Percentiles rank a stretch among this genome's conserved stretches.
Conservation (phyloP, 1,140 invertebrate genomes). For the Proctacanthus coquilletti region DNA sequence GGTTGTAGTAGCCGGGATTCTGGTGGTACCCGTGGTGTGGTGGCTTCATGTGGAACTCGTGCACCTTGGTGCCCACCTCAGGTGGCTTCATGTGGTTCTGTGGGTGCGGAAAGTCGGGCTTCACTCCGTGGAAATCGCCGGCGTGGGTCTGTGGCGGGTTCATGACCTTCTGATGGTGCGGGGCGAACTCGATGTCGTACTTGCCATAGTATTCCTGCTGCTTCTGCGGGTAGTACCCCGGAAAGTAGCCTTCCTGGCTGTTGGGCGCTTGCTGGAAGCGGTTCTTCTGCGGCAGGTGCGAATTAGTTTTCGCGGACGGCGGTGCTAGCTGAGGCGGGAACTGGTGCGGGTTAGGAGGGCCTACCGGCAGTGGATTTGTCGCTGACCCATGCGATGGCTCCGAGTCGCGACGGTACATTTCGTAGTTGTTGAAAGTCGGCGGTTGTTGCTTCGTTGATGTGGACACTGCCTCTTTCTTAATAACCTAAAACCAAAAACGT, state of each 20-base stretch:
- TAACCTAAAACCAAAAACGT: conserved; percentile 11
- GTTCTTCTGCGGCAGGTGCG: conserved; percentile 1
- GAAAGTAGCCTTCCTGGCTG: conserved; percentile 14
- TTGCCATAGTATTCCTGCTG: conserved; percentile 23
- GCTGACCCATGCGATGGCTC: no score
- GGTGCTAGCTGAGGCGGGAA: background rate
- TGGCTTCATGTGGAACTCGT: conserved; percentile 14
- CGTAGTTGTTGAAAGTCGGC: conserved; percentile 19
- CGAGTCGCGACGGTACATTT: conserved; percentile 20
- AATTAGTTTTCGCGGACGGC: background rate
- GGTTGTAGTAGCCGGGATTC: conserved; percentile 10
- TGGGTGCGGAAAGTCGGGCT: conserved; percentile 5
- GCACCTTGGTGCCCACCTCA: conserved; percentile 5
- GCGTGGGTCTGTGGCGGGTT: background rate
- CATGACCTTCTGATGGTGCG: conserved; percentile 5
- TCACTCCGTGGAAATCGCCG: background rate
- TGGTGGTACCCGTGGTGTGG: conserved; percentile 17
- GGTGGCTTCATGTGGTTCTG: conserved; percentile 5
- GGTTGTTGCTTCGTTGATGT: conserved; percentile 24
- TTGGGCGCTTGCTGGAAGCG: background rate
- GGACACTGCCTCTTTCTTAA: conserved; percentile 27
- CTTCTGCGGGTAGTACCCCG: conserved; percentile 21
- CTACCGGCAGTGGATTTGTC: no score
- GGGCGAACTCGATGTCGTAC: conserved; percentile 26
- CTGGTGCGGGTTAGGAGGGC: background rate